Base-by-base conservation (phyloP, 2,888 invertebrate species). In the Sinohyriopsis cumingii region DNA sequence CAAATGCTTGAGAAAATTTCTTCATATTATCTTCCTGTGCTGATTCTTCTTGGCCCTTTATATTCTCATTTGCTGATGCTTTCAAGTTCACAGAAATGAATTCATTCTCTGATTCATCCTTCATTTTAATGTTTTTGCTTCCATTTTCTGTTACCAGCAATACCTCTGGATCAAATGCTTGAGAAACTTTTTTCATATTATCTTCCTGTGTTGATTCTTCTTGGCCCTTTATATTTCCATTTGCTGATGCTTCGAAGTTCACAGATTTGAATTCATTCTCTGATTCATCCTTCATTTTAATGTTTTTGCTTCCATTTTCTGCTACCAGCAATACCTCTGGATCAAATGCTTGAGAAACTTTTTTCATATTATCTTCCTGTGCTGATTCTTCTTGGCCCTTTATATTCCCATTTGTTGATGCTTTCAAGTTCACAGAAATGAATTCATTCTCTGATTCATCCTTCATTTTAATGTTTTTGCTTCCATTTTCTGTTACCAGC, bases 361-460 rank as follows among this genome's bases (percentile, higher is more conserved):
- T 54, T 18, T 18, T 53, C 24, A 20, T 15, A n/a, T 56, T 54
- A 28, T 19, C 53, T 28, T 57, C 68, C 60, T 45, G 54, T 25
- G 9, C 3, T 28, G 9, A 61, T 28, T 25, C 3, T 5, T 45
- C 45, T 45, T 0, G 15, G 12, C 15, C 45, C 4, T 15, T 45
- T 45, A 45, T 5, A 3, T 45, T 4, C 45, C 15, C 15, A n/a
- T 54, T 28, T 22, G 59, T 65, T 20, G 63, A 55, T 55, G 66
- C 67, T 45, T 65, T 69, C 57, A 75, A 57, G 24, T 54, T 65
- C 62, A 69, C 68, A 18, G 71, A 75, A 56, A 12, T 69, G 61
- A 19, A 33, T 0, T 61, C 61, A 61, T 25, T 61, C 7, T 61
- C 28, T 24, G 22, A 20, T 25, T 25, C 28, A 61, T 19, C 28